Evolutionary conservation across 1,140 invertebrate genomes (phyloP), one percentile per base, ranked within the genome.

Genomic region (Batillaria attramentaria): DNA sequence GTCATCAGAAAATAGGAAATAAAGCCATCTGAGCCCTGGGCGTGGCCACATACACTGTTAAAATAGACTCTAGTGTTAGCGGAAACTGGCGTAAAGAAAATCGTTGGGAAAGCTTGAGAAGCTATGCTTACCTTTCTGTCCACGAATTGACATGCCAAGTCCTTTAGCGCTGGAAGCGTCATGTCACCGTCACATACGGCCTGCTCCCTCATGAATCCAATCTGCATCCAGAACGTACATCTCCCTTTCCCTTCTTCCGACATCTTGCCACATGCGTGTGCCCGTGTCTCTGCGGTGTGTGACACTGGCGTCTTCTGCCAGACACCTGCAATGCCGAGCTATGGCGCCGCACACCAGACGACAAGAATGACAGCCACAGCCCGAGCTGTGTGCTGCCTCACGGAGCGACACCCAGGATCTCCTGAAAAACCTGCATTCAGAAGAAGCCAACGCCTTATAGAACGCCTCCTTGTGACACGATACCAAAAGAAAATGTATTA

Each of bases 141-240:
- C 82, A 99, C 96, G 92, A 99, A 99, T 87, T 97, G 95, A 92
- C 96, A 97, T 65, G 97, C 97, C 84, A 96, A 93, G 86, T 98
- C 97, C 92, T 98, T 98, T 78, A 99, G 93, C 77, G 95, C 94
- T 89, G 96, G 96, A 66, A 99, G 93, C 83, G 96, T 98, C 80
- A 98, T 92, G 69, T 94, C 93, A 83, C 94, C 93, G 73, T 97
- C 95, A 65, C 96, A 94, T 42, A 95, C 95, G 39, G 97, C 94
- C 78, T 95, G 95, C 92, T 98, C 97, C 86, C 97, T 93, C 79
- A 95, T 93, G 88, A 98, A 94, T 84, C 97, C 97, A 92, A 97
- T 95, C 93, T 99, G 97, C 92, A 99, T 97, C 86, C 96, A 93
- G 92, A 99, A 98, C 84, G 95, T 60, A 78, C 66, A 60, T 78